phyloP scores from a whole-genome alignment of 2,113 vertebrate genomes.

The Peromyscus polionotus region DNA sequence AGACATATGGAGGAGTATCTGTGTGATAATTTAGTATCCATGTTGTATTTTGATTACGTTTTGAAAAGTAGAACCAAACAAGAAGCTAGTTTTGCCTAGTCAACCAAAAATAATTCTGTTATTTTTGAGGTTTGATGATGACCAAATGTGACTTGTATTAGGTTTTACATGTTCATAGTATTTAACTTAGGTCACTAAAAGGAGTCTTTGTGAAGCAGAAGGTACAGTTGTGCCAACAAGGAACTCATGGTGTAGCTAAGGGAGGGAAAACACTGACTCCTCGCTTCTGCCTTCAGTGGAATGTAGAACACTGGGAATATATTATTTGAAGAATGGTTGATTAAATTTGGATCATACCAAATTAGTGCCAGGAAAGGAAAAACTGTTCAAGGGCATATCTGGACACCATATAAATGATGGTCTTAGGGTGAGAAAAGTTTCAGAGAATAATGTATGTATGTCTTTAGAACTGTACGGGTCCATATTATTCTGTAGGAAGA shows the following conservation, averaged over 20 bases:
- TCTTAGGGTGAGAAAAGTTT: background rate
- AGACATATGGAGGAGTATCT: background rate
- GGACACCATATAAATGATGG: background rate
- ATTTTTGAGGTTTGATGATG: constrained; percentile 30
- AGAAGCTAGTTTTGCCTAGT: background rate
- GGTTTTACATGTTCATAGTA: background rate
- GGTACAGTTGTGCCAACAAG: background rate
- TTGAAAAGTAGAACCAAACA: constrained; percentile 1
- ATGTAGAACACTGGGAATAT: background rate
- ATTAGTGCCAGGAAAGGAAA: constrained; percentile 32
- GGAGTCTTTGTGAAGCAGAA: constrained; percentile 2
- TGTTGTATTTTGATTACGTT: background rate
- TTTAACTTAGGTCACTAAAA: background rate
- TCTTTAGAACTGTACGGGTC: background rate
- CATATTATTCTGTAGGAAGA: background rate
- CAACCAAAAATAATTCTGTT: constrained; percentile 10
- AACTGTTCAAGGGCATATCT: background rate
- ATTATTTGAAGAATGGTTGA: background rate
- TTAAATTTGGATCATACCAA: background rate
- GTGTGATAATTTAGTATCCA: background rate
- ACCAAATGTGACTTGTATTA: background rate
- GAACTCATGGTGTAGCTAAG: background rate
- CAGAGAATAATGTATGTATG: background rate
- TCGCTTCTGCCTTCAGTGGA: background rate
- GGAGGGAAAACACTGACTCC: background rate